Base-by-base conservation (phyloP, 2,888 invertebrate species). In the Perithous albicinctus region DNA sequence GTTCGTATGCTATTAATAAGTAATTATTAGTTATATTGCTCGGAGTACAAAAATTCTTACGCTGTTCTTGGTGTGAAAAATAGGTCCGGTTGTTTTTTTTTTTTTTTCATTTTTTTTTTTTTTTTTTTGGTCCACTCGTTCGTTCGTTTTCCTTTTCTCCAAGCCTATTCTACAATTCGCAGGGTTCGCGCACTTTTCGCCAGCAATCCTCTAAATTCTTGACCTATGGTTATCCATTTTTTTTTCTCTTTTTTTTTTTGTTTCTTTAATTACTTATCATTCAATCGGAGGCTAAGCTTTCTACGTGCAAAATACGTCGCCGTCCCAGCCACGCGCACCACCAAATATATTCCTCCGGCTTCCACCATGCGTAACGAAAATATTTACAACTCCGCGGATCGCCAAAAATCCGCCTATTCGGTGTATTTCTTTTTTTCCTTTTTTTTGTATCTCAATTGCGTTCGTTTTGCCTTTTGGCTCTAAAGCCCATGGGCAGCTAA, bases 341-440 rank as follows among this genome's bases (percentile, higher is more conserved):
- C 66, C 69, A 48, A 74, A 74, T 61, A 74, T 61, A 26, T 66
- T 77, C 46, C 70, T 54, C 15, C 73, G 64, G 48, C 20, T 72
- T 38, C 66, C 70, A 74, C 73, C 46, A 77, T 82, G 85, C 82
- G 85, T 88, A 88, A 88, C 87, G 87, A 88, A 89, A 88, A 89
- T 89, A 89, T 89, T 87, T 89, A 89, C 89, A 89, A 88, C 82
- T 86, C 18, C 38, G 74, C 61, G 69, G 63, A 23, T 70, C 69
- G 23, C 77, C 46, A 48, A 38, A 23, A 26, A 61, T 48, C 23
- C 48, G 32, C 32, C 15, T 51, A 69, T 38, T 15, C 15, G 18
- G 10, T 18, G n/a, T 26, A 54, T 67, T 63, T 67, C 26, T 46
- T 59, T 74, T 51, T 26, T 73, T 59, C 38, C 12, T 54, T 63